Evolutionary conservation across 35 echinoderm and acorn worm species (phyloP).

Genomic region (Lytechinus pictus): DNA sequence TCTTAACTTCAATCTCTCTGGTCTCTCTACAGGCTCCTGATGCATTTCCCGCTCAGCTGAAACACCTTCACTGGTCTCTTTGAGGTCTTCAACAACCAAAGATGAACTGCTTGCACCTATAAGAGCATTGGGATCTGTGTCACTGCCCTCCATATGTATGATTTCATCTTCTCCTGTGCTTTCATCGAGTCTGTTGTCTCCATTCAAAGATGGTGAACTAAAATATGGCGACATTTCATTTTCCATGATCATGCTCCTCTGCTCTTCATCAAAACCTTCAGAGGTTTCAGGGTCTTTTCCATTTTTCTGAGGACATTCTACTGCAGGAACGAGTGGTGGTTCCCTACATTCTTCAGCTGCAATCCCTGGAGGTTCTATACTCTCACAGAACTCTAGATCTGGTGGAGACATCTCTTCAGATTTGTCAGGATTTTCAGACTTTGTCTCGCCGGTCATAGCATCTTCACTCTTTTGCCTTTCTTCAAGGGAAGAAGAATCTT

Average conservation of each 20-base stretch:
- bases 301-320: not conserved
- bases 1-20: not conserved
- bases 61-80: not conserved
- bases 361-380: not conserved
- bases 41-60: not conserved
- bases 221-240: not conserved
- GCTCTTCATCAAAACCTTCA: not conserved
- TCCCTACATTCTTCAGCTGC: not conserved
- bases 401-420: too few species aligned
- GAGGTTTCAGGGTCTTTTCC: not conserved
- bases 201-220: not conserved
- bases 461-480: too few species aligned
- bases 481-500: too few species aligned
- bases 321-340: not conserved
- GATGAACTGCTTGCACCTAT: not conserved
- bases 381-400: too few species aligned
- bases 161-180: not conserved
- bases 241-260: not conserved
- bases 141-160: not conserved
- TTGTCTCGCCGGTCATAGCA: too few species aligned
- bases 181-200: not conserved
- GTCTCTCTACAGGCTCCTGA: not conserved
- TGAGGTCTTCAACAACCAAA: not conserved
- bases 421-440: too few species aligned
- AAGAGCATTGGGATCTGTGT: not conserved